Evolutionary conservation across 2,113 vertebrate species (phyloP), one percentile per base, ranked within the genome.

Genomic region (Leptocoma aspasia): DNA sequence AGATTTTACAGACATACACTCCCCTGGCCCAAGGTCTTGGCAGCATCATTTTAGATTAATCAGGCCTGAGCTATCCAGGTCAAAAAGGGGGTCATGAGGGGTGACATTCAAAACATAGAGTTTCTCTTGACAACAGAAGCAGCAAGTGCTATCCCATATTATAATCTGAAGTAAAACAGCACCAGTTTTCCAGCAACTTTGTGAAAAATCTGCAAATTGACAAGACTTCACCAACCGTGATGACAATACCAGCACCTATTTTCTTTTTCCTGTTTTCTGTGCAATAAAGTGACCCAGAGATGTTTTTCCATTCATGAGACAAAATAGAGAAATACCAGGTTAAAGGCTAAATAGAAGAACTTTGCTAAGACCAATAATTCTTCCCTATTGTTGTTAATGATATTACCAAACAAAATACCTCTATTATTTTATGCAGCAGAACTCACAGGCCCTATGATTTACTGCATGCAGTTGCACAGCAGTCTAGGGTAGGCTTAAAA

Each of bases 171-270:
- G 86, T 50, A 78, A 84, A 92, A 86, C 31, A 6, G 56, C 47
- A 90, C 39, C 42, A 73, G 69, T 88, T 97, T 91, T 73, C 82
- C 92, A 95, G 65, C n/a, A 91, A 91, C 65, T 96, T 92, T 54
- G 61, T 82, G 73, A 96, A 96, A 52, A 80, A 89, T 73, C 92
- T 96, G 65, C 90, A 96, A 96, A 86, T 78, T 84, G 69, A 83
- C 72, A 69, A 59, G 41, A 52, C 42, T 86, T 85, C 90, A 82
- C 57, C 93, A 77, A 94, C 86, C 12, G 15, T 69, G 64, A 95
- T 92, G 94, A 95, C 87, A 95, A 97, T 76, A 94, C 77, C 85
- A 95, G 91, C 31, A 69, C 5, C 6, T 49, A 54, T 63, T 92
- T 82, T 91, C 54, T 68, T 70, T 86, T 73, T 41, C 76, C 81